These are phyloP conservation scores for Aromia moschata DNA, from an alignment of 2,888 invertebrate genomes.

Conservation along the genomic window DNA sequence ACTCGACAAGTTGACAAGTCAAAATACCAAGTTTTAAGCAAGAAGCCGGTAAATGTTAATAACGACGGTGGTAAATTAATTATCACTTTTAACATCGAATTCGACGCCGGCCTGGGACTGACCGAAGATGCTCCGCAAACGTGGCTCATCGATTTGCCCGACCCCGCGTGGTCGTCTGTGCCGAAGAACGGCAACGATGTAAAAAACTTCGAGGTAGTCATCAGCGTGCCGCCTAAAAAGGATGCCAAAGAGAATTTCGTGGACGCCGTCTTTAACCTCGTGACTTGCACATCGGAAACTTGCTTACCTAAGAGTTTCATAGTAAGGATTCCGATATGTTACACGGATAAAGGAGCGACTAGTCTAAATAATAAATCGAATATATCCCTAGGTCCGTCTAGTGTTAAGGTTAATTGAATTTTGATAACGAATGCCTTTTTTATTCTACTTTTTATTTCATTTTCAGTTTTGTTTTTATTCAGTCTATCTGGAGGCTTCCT, in stretches of 20 bases:
- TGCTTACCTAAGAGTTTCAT: constrained; percentile 59
- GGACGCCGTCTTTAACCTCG: constrained; percentile 55
- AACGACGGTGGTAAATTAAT: constrained; percentile 60
- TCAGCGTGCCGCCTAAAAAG: constrained; percentile 50
- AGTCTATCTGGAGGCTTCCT: too few species aligned
- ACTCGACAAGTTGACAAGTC: constrained; percentile 36
- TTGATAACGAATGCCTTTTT: too few species aligned
- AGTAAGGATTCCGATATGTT: constrained; percentile 49
- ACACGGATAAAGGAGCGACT: constrained; percentile 23
- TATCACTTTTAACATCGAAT: constrained; percentile 60
- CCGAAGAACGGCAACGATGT: constrained; percentile 53
- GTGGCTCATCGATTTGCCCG: constrained; percentile 62
- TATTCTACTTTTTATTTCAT: too few species aligned
- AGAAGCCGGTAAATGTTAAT: constrained; percentile 55
- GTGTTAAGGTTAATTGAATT: constrained; percentile 10
- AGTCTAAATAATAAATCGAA: constrained; percentile 33
- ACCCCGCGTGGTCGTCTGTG: constrained; percentile 56
- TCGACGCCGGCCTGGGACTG: constrained; percentile 64
- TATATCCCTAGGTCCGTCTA: constrained; percentile 7
- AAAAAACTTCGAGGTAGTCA: constrained; percentile 52
- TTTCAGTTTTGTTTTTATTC: too few species aligned
- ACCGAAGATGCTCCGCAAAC: constrained; percentile 68
- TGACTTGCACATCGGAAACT: constrained; percentile 56
- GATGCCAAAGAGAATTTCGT: constrained; percentile 36
- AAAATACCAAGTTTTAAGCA: constrained; percentile 42